phyloP scores from a whole-genome alignment of 64 coral and sea anemone species.

The Catalaphyllia jardinei region DNA sequence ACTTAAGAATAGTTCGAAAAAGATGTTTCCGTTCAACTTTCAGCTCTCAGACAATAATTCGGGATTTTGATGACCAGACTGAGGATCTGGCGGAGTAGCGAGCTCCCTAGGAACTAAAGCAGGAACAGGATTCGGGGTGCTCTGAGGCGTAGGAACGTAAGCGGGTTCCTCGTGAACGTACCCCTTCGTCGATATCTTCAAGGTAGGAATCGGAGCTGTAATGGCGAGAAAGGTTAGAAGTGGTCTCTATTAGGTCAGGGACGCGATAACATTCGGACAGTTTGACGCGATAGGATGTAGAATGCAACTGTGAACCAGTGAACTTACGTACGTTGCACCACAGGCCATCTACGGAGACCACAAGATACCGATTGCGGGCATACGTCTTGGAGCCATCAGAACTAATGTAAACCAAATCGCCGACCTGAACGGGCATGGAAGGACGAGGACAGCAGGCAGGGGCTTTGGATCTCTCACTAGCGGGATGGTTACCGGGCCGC shows the following conservation, averaged over 20 bases:
- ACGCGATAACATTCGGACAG: too few relatives aligned
- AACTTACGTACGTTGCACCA: too few relatives aligned
- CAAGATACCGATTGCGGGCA: too few relatives aligned
- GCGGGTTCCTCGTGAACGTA: neutral
- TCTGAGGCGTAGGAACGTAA: too few relatives aligned
- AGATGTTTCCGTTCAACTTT: too few relatives aligned
- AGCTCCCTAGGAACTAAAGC: neutral
- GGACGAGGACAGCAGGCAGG: neutral
- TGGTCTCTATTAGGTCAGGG: constrained; percentile 1
- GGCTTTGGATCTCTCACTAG: constrained; percentile 64
- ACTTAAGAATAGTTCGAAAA: too few relatives aligned
- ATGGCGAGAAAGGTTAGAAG: neutral
- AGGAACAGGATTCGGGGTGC: constrained; percentile 1
- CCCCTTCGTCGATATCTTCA: neutral
- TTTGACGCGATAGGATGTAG: too few relatives aligned
- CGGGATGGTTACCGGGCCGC: constrained; percentile 44
- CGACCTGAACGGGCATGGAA: constrained; percentile 21
- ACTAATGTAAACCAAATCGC: constrained; percentile 61
- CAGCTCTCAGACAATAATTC: too few relatives aligned
- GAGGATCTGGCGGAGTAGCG: neutral
- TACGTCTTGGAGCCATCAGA: constrained; percentile 61
- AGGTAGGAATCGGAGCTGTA: neutral
- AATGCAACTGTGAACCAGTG: too few relatives aligned
- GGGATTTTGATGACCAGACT: neutral
- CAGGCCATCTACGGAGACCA: too few relatives aligned